These are phyloP conservation scores for Cotesia congregata DNA, from an alignment of 2,888 invertebrate genomes.

Conservation along the genomic window DNA sequence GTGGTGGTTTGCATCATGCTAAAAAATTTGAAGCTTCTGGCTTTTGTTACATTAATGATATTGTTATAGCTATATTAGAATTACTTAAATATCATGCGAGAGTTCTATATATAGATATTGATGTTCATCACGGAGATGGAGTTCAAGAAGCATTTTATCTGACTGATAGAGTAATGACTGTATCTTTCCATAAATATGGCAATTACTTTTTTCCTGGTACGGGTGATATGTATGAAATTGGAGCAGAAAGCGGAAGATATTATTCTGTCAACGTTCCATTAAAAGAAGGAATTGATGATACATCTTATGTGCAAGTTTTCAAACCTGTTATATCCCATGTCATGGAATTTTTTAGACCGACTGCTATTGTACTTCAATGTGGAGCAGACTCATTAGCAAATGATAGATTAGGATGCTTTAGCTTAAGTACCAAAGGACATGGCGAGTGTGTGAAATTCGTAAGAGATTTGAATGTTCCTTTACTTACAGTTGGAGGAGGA, in stretches of 20 bases:
- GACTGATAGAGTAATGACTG: slow-evolving; percentile 98
- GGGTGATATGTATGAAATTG: slow-evolving; percentile 98
- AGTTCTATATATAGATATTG: slow-evolving; percentile 98
- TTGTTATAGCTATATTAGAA: slow-evolving; percentile 97
- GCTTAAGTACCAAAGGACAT: slow-evolving; percentile 93
- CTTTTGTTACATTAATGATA: slow-evolving; percentile 99
- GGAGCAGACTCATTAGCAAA: slow-evolving; percentile 98
- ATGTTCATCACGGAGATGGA: slow-evolving; percentile 97
- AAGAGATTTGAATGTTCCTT: slow-evolving; percentile 90
- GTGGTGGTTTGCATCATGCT: slow-evolving; percentile 98
- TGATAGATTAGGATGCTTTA: slow-evolving; percentile 96
- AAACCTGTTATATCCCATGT: slow-evolving; percentile 94
- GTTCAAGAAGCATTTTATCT: slow-evolving; percentile 98
- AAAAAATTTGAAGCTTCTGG: slow-evolving; percentile 99
- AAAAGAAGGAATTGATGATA: slow-evolving; percentile 97
- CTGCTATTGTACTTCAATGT: slow-evolving; percentile 97
- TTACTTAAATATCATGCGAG: slow-evolving; percentile 93
- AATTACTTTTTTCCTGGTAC: slow-evolving; percentile 99
- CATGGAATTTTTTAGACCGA: slow-evolving; percentile 96
- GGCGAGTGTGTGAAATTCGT: slow-evolving; percentile 99
- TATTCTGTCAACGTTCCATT: slow-evolving; percentile 99
- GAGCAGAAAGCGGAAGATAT: slow-evolving; percentile 94
- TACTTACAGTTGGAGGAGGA: slow-evolving; percentile 88
- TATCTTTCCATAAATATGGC: slow-evolving; percentile 98
- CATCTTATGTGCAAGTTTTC: slow-evolving; percentile 91